Percentiles rank a stretch among this genome's conserved stretches.
phyloP scores from a whole-genome alignment of 2,888 invertebrate genomes.

The Glyphotaelius pellucidus region DNA sequence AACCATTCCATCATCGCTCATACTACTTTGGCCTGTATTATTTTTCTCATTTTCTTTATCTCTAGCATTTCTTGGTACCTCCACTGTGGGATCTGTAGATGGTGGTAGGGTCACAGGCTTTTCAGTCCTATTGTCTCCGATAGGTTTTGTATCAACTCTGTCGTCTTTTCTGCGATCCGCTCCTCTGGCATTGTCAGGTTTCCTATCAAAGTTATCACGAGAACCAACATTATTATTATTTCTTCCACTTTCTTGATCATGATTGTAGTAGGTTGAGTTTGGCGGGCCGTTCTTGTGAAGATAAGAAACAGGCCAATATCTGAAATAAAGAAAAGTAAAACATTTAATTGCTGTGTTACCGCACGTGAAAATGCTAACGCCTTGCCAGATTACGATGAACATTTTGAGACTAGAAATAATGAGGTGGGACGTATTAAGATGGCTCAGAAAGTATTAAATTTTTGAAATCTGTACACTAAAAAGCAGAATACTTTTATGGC shows the following conservation, averaged over 20 bases:
- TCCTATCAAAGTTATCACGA: slow-evolving; percentile 24
- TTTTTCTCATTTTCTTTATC: slow-evolving; percentile 62
- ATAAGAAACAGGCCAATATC: slow-evolving; percentile 89
- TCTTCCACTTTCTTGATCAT: slow-evolving; percentile 58
- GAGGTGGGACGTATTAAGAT: background rate
- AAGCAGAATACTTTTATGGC: too few relatives aligned
- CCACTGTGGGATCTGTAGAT: slow-evolving; percentile 10
- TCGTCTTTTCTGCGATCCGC: slow-evolving; percentile 51
- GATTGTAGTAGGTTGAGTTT: slow-evolving; percentile 80
- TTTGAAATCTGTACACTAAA: too few relatives aligned
- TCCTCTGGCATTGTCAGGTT: background rate
- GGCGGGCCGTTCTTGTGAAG: slow-evolving; percentile 89
- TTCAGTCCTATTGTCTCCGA: slow-evolving; percentile 19
- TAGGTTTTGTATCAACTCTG: slow-evolving; percentile 35
- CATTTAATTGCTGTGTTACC: background rate
- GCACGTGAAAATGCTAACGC: background rate
- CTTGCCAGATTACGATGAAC: background rate
- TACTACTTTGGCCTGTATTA: slow-evolving; percentile 28
- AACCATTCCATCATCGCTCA: slow-evolving; percentile 60
- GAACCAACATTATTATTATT: slow-evolving; percentile 33
- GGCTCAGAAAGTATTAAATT: too few relatives aligned
- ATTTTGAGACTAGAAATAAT: background rate
- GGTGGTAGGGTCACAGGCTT: background rate
- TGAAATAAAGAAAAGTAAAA: slow-evolving; percentile 67
- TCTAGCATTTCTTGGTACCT: slow-evolving; percentile 60